These are phyloP conservation scores for Lepidothrix coronata DNA, from an alignment of 2,113 vertebrate genomes.

Conservation along the genomic window DNA sequence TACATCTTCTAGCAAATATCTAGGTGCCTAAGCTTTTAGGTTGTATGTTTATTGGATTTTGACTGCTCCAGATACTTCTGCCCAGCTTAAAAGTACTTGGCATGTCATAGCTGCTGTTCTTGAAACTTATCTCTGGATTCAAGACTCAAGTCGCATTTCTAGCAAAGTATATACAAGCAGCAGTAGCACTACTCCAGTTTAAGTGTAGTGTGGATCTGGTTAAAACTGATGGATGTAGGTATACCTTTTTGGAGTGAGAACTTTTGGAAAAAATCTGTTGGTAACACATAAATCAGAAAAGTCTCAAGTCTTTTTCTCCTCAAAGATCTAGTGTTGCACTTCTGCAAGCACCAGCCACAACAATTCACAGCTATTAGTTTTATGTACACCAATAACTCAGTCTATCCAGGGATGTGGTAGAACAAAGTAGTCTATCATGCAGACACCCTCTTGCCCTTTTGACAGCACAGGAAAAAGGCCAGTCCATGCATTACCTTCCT, in stretches of 20 bases:
- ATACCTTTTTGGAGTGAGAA: background rate
- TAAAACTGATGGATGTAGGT: background rate
- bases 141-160: background rate
- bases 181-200: background rate
- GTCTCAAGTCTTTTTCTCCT: background rate
- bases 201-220: background rate
- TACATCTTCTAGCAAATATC: background rate
- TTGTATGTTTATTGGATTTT: background rate
- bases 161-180: background rate
- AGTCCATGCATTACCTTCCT: accelerated
- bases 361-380: background rate
- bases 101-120: background rate
- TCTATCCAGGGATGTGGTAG: background rate
- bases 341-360: background rate
- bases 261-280: background rate
- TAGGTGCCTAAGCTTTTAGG: background rate
- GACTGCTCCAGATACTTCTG: background rate
- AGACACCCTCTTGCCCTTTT: background rate
- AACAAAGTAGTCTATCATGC: background rate
- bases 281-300: background rate
- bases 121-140: background rate
- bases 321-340: background rate
- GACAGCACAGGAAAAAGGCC: background rate
- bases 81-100: background rate
- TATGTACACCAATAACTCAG: background rate